phyloP scores from a whole-genome alignment of 2,888 invertebrate genomes.

The Eulithis testata region DNA sequence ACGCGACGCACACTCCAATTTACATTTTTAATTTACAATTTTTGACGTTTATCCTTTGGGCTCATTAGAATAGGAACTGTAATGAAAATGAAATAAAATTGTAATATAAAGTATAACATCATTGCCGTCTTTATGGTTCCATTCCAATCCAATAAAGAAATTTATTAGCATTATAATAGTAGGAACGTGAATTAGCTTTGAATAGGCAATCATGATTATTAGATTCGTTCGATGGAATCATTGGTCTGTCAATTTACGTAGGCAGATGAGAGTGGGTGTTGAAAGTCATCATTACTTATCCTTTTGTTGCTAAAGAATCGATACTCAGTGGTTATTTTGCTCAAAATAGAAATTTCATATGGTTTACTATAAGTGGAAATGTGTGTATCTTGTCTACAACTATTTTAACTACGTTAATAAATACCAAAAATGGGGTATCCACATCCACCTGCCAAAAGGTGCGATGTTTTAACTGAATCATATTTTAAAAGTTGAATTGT shows the following conservation, averaged over 20 bases:
- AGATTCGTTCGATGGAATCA: conserved; percentile 38
- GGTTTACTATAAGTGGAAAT: not conserved
- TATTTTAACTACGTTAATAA: not conserved
- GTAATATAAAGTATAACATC: conserved; percentile 23
- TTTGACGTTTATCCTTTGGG: conserved; percentile 20
- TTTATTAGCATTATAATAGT: conserved; percentile 52
- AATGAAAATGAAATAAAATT: conserved; percentile 35
- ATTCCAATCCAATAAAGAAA: conserved; percentile 31
- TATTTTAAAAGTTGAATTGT: not conserved
- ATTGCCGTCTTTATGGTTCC: conserved; percentile 34
- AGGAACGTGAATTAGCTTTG: conserved; percentile 43
- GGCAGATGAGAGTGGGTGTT: conserved; percentile 36
- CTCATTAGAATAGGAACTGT: conserved; percentile 31
- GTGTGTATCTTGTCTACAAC: not conserved
- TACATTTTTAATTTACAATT: conserved; percentile 49
- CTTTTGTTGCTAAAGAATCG: conserved; percentile 34
- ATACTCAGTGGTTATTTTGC: conserved; percentile 4
- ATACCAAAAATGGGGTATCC: too few species aligned
- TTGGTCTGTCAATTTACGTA: conserved; percentile 36
- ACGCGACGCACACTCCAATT: conserved; percentile 43
- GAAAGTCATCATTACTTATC: conserved; percentile 34
- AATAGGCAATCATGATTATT: conserved; percentile 47
- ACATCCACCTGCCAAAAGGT: too few species aligned
- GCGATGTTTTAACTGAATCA: too few species aligned
- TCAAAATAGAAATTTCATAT: conserved; percentile 1